Base-by-base conservation (phyloP, 2,888 invertebrate genomes). In the Volucella inflata region DNA sequence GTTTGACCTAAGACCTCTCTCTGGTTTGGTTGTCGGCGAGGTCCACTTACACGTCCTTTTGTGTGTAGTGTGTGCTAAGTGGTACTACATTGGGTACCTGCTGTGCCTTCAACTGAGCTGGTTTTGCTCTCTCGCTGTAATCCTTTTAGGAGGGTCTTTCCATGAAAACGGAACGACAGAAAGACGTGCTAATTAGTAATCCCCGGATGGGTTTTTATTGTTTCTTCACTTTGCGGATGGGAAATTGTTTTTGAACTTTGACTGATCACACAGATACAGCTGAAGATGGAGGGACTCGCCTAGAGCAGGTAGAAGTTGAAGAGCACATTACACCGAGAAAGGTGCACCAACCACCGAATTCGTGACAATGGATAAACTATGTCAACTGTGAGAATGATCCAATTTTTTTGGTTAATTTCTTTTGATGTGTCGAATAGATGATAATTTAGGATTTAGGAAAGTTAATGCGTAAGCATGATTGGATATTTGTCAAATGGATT, bases 381-480 rank as follows among this genome's bases (percentile, higher is more conserved):
- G 71, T 68, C 57, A 70, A 76, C 55, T 72, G 67, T 82, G 83
- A 83, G 83, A 79, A 79, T 46, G 55, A 48, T 60, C 44, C 44
- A 10, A 59, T 21, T 21, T 30, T 30, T 30, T 30, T 30, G 4
- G 30, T 30, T 30, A 30, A 30, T 30, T 30, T 30, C 30, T 30
- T 30, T 30, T 30, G 30, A 4, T 30, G 30, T 30, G 6, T 30
- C 30, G 30, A 30, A 30, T 30, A 6, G 30, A 30, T 30, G 30
- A 30, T 30, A 6, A 30, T 30, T 30, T 30, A 6, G 30, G 30
- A 30, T 30, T 30, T 30, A 0, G 30, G 6, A 30, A 30, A 30
- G 30, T 30, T 30, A 21, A 21, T 21, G 21, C 21, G 3, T 21
- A 30, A 30, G 30, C 30, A 30, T 30, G 30, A 30, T 30, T 30